Conservation (phyloP, 2,888 invertebrate species). For the Drosophila phalerata region DNA sequence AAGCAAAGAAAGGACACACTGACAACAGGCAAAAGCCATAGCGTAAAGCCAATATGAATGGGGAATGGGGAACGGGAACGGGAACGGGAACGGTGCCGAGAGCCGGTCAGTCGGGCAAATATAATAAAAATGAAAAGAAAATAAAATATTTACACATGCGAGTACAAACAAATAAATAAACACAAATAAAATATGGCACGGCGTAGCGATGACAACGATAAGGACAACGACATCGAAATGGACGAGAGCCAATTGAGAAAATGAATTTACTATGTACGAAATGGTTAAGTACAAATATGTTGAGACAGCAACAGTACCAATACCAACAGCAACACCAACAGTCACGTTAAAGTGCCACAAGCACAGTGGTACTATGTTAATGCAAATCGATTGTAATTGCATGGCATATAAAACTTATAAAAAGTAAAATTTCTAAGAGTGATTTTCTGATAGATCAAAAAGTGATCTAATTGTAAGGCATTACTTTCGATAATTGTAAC, state of each 20-base stretch:
- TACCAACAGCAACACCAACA: slow-evolving; percentile 4
- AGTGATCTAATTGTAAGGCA: too few species aligned
- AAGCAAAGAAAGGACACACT: slow-evolving; percentile 21
- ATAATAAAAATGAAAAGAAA: slow-evolving; percentile 77
- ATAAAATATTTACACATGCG: slow-evolving; percentile 76
- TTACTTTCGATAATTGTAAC: too few species aligned
- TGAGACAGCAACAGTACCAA: slow-evolving; percentile 19
- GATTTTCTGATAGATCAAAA: too few species aligned
- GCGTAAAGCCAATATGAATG: neutral
- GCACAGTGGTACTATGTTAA: slow-evolving; percentile 16
- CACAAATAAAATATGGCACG: slow-evolving; percentile 69
- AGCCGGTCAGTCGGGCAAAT: slow-evolving; percentile 51
- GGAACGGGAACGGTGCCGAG: neutral
- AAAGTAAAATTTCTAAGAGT: neutral
- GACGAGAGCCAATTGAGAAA: slow-evolving; percentile 73
- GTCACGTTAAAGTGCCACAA: neutral
- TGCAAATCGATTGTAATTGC: neutral
- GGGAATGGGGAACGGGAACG: neutral
- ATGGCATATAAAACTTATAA: neutral
- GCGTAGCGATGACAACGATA: slow-evolving; percentile 47
- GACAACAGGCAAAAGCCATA: slow-evolving; percentile 2
- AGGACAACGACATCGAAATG: slow-evolving; percentile 55
- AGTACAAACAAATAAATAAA: slow-evolving; percentile 70
- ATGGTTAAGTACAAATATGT: slow-evolving; percentile 70
- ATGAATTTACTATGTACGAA: slow-evolving; percentile 76